Conservation (phyloP, 1,140 invertebrate species). For the Capitella teleta region DNA sequence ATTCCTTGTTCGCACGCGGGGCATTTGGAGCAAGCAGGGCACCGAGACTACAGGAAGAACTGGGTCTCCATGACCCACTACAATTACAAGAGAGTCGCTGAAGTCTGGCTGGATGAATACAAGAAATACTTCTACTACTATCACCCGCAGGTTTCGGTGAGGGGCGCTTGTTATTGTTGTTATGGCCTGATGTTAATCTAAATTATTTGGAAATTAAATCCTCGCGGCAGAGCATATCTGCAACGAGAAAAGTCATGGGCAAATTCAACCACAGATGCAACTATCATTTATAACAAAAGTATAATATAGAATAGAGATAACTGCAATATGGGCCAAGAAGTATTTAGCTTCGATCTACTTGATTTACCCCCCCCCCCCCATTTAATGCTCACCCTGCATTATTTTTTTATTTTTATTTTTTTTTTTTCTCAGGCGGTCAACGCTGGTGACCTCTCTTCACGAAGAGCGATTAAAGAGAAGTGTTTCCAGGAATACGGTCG, state of each 20-base stretch:
- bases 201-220: neutral
- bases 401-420: neutral
- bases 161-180: neutral
- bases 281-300: neutral
- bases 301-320: neutral
- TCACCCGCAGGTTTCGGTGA: neutral
- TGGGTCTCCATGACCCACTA: neutral
- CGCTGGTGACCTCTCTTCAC: neutral
- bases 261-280: neutral
- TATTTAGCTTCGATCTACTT: neutral
- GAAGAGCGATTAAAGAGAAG: neutral
- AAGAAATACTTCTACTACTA: conserved; percentile 7
- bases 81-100: conserved; percentile 3
- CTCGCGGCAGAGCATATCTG: neutral
- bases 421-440: neutral
- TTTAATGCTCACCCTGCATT: neutral
- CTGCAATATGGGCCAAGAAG: neutral
- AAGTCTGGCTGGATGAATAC: conserved; percentile 5
- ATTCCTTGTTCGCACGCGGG: conserved; percentile 6
- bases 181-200: neutral
- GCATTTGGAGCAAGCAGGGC: neutral
- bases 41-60: neutral
- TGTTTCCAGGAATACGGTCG: neutral
- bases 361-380: neutral
- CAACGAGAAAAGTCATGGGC: neutral